phyloP scores from a whole-genome alignment of 2,888 invertebrate genomes.

The Apodemia zela region DNA sequence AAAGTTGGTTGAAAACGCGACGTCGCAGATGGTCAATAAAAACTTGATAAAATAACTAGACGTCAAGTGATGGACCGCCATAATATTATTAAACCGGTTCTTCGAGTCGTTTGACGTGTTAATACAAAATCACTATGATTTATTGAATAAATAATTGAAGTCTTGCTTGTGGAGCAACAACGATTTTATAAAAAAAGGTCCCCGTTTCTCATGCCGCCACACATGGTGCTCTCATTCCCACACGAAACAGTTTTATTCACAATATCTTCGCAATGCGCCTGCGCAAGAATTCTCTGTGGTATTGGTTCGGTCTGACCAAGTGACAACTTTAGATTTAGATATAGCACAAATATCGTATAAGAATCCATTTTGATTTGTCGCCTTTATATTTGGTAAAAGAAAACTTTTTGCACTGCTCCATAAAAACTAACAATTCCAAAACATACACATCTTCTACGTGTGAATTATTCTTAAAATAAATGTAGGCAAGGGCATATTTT shows the following conservation, averaged over 20 bases:
- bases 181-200: slow-evolving; percentile 48
- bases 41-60: slow-evolving; percentile 9
- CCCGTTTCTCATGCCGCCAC: slow-evolving; percentile 45
- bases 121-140: slow-evolving; percentile 14
- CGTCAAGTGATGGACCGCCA: neutral
- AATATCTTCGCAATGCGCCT: slow-evolving; percentile 42
- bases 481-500: too few species aligned
- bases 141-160: slow-evolving; percentile 16
- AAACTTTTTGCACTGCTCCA: too few species aligned
- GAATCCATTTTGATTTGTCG: neutral
- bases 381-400: too few species aligned
- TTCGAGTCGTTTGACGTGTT: slow-evolving; percentile 3
- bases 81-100: neutral
- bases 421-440: too few species aligned
- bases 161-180: slow-evolving; percentile 24
- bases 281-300: slow-evolving; percentile 7
- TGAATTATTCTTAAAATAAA: too few species aligned
- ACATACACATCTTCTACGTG: too few species aligned
- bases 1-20: neutral
- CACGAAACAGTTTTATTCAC: slow-evolving; percentile 50
- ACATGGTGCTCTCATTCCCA: slow-evolving; percentile 56
- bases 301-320: neutral
- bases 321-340: neutral
- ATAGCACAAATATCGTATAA: neutral
- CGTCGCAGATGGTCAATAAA: neutral